Base-by-base conservation (phyloP, 2,888 invertebrate genomes). In the Lutraria lutraria region DNA sequence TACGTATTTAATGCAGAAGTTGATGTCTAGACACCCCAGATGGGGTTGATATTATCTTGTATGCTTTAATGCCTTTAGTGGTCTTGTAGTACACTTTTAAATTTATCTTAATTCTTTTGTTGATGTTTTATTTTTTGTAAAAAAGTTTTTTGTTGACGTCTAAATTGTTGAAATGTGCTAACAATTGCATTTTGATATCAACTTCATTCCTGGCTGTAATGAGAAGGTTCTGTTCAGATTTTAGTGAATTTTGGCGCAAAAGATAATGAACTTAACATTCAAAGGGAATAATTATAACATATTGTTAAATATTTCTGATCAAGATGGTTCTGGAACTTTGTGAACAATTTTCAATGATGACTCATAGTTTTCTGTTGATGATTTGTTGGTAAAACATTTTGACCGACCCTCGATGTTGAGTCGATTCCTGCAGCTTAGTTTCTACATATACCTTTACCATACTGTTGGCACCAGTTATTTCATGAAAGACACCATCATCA, bases 51-150 rank as follows among this genome's bases (percentile, higher is more conserved):
- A 31, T 34, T 4, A 31, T 19, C 76, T 76, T 34, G 56, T 34
- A 4, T 19, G 25, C 15, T 56, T 34, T 31, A 19, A 76, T 31
- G 76, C 34, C 31, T 34, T 34, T 34, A 76, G 16, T 76, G 76
- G 29, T 16, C 63, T n/a, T 76, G 34, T n/a, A n/a, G n/a, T 34
- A 25, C 76, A 76, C 76, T 76, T 56, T 56, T 76, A 76, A 34
- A 76, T 34, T 76, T 76, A 76, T 76, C 76, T 76, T 19, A 16
- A 63, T 31, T 76, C 31, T 31, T 72, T 31, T 76, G 76, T 76
- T 76, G 29, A 76, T 76, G 19, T 76, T 76, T 76, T 10, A 31
- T 12, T 31, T 76, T 76, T 76, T 68, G 25, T n/a, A 12, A 25
- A 68, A 13, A 63, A 76, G 31, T 19, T 76, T 76, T 76, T 76